phyloP scores from a whole-genome alignment of 2,113 vertebrate species.

The Cyanoderma ruficeps region DNA sequence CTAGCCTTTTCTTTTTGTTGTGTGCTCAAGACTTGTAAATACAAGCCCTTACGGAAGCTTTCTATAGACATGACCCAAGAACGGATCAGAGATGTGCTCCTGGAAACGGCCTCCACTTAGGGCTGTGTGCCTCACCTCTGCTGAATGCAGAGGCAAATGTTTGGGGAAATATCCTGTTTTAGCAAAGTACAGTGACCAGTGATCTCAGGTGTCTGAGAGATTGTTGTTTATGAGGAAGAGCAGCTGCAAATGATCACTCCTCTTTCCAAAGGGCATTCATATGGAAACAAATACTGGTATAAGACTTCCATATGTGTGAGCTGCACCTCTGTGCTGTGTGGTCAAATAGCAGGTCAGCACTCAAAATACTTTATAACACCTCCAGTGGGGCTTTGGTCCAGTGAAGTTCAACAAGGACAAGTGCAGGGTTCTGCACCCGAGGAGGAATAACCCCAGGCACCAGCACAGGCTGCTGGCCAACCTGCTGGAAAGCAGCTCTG shows the following conservation, averaged over 20 bases:
- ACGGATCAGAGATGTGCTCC: neutral
- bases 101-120: neutral
- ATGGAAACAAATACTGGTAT: neutral
- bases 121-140: neutral
- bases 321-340: neutral
- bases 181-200: neutral
- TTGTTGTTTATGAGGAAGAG: neutral
- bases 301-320: neutral
- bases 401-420: neutral
- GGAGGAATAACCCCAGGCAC: neutral
- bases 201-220: accelerated
- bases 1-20: neutral
- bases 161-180: neutral
- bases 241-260: neutral
- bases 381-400: neutral
- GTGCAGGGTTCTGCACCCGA: accelerated
- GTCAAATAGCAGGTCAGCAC: neutral
- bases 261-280: neutral
- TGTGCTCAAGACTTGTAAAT: accelerated
- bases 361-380: accelerated
- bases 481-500: neutral
- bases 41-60: neutral
- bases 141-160: accelerated
- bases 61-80: neutral
- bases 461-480: neutral